Conservation (phyloP, 2,797 vertebrate genomes). For the Tenualosa thibaudeaui region DNA sequence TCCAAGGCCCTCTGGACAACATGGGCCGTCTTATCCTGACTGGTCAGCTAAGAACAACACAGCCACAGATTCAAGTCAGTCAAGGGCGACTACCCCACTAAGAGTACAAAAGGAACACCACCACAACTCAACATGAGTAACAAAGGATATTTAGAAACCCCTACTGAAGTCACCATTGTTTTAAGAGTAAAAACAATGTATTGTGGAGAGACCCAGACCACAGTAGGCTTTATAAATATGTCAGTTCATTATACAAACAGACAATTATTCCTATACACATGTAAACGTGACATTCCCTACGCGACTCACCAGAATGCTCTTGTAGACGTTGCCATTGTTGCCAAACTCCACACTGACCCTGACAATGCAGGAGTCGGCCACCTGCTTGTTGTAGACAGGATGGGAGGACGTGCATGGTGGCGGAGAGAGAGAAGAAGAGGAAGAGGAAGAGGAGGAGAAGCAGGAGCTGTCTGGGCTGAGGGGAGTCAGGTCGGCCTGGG, state of each 20-base stretch:
- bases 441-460: constrained; percentile 33
- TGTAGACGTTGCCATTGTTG: constrained; percentile 84
- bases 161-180: background rate
- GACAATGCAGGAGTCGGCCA: constrained; percentile 80
- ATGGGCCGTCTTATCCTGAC: constrained; percentile 86
- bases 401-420: constrained; percentile 47
- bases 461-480: constrained; percentile 49
- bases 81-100: background rate
- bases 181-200: background rate
- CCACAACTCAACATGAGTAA: background rate
- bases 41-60: constrained; percentile 75
- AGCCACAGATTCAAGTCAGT: background rate
- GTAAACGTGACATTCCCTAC: background rate
- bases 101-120: background rate
- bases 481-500: constrained; percentile 66
- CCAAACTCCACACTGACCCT: constrained; percentile 80
- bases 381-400: constrained; percentile 75
- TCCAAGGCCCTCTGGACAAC: constrained; percentile 84
- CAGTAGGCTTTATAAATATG: background rate
- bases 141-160: background rate
- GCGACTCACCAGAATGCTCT: constrained; percentile 86
- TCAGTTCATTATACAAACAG: background rate
- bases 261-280: background rate
- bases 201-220: no score
- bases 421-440: background rate